phyloP scores from a whole-genome alignment of 92 coral and sea anemone genomes.

The Umimayanthus kanabou region DNA sequence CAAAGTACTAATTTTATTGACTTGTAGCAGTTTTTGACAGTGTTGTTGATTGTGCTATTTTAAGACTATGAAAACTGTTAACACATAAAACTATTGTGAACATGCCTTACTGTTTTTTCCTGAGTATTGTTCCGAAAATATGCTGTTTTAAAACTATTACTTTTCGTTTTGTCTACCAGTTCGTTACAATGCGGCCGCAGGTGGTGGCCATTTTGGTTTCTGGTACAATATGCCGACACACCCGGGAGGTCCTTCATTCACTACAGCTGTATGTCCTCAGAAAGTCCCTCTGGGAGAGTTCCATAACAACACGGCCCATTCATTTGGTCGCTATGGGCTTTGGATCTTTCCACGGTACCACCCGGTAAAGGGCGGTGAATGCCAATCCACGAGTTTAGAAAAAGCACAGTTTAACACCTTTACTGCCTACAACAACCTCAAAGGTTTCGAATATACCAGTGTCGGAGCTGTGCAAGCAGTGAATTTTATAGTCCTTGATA shows the following conservation, averaged over 20 bases:
- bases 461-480: conserved; percentile 82
- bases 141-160: neutral
- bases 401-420: conserved; percentile 81
- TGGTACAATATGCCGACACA: conserved; percentile 88
- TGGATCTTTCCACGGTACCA: conserved; percentile 87
- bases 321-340: conserved; percentile 92
- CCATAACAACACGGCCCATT: conserved; percentile 89
- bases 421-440: conserved; percentile 85
- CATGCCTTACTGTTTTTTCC: no score
- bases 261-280: conserved; percentile 84
- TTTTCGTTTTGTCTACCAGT: conserved; percentile 40
- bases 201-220: conserved; percentile 91
- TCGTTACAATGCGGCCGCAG: conserved; percentile 87
- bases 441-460: conserved; percentile 79
- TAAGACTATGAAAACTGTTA: no score
- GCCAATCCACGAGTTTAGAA: conserved; percentile 50
- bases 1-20: no score
- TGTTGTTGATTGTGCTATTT: no score
- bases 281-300: conserved; percentile 79
- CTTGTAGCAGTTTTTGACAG: no score
- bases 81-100: no score
- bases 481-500: conserved; percentile 75
- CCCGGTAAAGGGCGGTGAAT: conserved; percentile 61
- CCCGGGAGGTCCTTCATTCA: conserved; percentile 94
- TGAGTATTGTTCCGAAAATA: no score